phyloP scores from a whole-genome alignment of 2,888 invertebrate species.

The Cephus nigrinus region DNA sequence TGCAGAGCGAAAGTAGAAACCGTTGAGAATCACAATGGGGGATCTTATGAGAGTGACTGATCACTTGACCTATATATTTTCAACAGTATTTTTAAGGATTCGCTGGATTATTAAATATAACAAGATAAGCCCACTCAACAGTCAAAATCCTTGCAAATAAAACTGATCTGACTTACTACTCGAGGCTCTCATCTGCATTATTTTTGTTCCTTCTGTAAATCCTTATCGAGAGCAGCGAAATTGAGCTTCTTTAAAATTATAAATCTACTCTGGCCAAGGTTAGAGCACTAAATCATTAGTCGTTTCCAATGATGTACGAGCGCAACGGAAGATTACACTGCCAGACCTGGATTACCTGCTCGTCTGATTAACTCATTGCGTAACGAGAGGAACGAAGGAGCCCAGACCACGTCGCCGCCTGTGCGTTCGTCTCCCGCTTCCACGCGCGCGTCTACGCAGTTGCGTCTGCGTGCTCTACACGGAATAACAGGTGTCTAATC shows the following conservation, averaged over 20 bases:
- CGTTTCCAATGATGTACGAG: slow-evolving; percentile 10
- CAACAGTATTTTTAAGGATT: neutral
- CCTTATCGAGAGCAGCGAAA: neutral
- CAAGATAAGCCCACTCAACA: neutral
- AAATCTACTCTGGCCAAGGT: neutral
- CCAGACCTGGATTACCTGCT: slow-evolving; percentile 27
- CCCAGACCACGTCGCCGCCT: neutral
- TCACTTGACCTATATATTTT: neutral
- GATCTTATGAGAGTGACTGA: neutral
- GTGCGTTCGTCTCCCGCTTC: neutral
- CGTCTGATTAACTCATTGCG: slow-evolving; percentile 31
- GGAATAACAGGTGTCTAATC: slow-evolving; percentile 20
- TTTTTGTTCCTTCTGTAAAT: neutral
- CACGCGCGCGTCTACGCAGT: neutral
- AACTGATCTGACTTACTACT: neutral
- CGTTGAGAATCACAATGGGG: neutral
- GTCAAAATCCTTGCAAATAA: neutral
- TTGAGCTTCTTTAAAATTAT: neutral
- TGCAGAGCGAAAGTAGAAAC: neutral
- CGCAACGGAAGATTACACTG: slow-evolving; percentile 1
- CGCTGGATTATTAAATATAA: neutral
- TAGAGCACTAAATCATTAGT: neutral
- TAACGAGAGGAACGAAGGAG: slow-evolving; percentile 13
- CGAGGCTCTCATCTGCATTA: neutral
- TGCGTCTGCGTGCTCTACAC: neutral